Percentiles rank a stretch among this genome's conserved stretches.
phyloP scores from a whole-genome alignment of 2,888 invertebrate species.

The Dolichomitus sp. region DNA sequence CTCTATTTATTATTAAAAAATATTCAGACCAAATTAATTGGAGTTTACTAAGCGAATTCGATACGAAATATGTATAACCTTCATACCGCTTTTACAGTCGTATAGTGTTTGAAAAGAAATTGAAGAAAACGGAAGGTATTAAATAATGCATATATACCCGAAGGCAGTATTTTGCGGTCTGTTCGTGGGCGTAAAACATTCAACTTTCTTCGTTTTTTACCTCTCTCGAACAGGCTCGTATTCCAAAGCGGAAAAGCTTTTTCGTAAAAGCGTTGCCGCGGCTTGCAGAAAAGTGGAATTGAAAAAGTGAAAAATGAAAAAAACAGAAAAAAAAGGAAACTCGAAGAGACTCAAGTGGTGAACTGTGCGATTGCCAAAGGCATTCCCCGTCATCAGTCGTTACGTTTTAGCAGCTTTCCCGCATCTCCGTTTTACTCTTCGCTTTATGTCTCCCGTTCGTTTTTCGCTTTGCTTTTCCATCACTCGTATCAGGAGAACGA shows the following conservation, averaged over 20 bases:
- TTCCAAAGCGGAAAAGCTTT: conserved; percentile 9
- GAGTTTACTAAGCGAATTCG: neutral
- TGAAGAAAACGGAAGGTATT: neutral
- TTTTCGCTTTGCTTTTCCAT: neutral
- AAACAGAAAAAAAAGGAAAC: conserved; percentile 2
- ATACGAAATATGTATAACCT: neutral
- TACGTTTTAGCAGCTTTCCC: conserved; percentile 6
- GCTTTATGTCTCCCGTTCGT: conserved; percentile 1
- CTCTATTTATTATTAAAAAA: neutral
- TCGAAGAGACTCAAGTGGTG: conserved; percentile 15
- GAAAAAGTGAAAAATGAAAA: neutral
- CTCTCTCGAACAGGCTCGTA: neutral
- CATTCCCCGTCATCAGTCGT: conserved; percentile 37
- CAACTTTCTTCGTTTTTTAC: conserved; percentile 17
- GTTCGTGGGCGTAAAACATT: conserved; percentile 42
- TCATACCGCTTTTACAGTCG: neutral
- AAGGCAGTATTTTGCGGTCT: conserved; percentile 1
- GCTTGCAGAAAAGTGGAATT: neutral
- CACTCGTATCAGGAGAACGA: neutral
- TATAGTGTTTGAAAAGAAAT: neutral
- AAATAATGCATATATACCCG: conserved; percentile 20
- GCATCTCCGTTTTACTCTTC: neutral
- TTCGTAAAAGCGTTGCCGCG: conserved; percentile 11
- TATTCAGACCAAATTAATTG: neutral
- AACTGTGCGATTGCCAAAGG: conserved; percentile 45